Conservation (phyloP, 2,888 invertebrate species). For the Caenorhabditis afra region DNA sequence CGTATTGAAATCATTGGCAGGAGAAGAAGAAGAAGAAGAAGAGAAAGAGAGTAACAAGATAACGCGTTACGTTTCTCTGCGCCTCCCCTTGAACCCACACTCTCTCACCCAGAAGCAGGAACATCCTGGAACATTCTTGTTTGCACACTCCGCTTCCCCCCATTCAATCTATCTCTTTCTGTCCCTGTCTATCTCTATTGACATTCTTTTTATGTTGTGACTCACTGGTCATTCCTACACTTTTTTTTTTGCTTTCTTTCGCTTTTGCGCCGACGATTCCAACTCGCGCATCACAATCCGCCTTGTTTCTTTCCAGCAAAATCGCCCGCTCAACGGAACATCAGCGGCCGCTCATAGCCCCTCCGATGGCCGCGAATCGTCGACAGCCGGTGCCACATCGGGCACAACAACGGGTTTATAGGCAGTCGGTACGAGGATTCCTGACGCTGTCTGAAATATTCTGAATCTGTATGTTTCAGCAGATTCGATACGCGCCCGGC, state of each 20-base stretch:
- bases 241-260: not conserved
- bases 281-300: no score
- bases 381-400: constrained; percentile 39
- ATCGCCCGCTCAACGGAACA: constrained; percentile 44
- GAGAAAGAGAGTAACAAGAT: constrained; percentile 41
- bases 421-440: constrained; percentile 43
- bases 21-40: constrained; percentile 20
- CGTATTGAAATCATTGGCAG: constrained; percentile 34
- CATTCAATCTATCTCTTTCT: constrained; percentile 3
- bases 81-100: constrained; percentile 19
- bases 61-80: constrained; percentile 49
- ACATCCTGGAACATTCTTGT: constrained; percentile 39
- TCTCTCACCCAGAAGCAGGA: constrained; percentile 19
- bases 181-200: constrained; percentile 9
- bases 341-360: constrained; percentile 41
- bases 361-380: constrained; percentile 50
- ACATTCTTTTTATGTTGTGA: constrained; percentile 42
- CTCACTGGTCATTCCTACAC: constrained; percentile 37
- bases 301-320: constrained; percentile 21
- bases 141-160: constrained; percentile 32
- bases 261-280: not conserved
- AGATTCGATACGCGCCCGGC: constrained; percentile 69
- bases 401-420: constrained; percentile 54
- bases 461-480: constrained; percentile 51
- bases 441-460: not conserved